Base-by-base conservation (phyloP, 2,113 vertebrate genomes). In the Hyperopisus bebe region DNA sequence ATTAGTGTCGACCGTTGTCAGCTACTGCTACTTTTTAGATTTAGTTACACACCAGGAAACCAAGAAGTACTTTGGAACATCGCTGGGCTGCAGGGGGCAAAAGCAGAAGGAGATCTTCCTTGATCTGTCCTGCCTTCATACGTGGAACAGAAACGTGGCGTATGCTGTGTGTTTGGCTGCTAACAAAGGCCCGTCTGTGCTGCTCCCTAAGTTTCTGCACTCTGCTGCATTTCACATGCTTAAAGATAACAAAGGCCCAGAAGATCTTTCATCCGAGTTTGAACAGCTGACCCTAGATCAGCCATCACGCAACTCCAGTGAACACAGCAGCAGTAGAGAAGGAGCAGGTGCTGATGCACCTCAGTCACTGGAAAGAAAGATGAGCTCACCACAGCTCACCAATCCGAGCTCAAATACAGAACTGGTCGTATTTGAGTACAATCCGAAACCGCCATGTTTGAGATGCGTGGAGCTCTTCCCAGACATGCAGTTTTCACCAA, bases 51-150 rank as follows among this genome's bases (percentile, higher is more conserved):
- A 27, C 1, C 2, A 86, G 42, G 47, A 70, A 70, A 90, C 89
- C 51, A 66, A 82, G 27, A 86, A 86, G 11, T 90, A 90, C 58
- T 90, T 90, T 90, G 89, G 89, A 3, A 58, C 48, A 10, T 90
- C 89, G 1, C 24, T 90, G 42, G 10, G 82, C 31, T 90, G 89
- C 89, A 86, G 66, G 70, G 83, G 89, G 24, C 5, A n/a, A 19
- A 19, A 8, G 19, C 83, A 70, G 58, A 86, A 44, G n/a, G n/a
- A 90, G 24, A 74, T 90, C 46, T 90, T 90, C 42, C 66, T 90
- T 74, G 89, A 90, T 39, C 11, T 90, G 70, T 86, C 82, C 7
- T 90, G 89, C 46, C 31, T 90, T n/a, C 2, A 86, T 5, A 86
- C 89, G 21, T 90, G 90, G 90, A 87, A 90, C 51, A 53, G 9